Evolutionary conservation across 2,888 invertebrate genomes (phyloP).

Genomic region (Tachina fera): DNA sequence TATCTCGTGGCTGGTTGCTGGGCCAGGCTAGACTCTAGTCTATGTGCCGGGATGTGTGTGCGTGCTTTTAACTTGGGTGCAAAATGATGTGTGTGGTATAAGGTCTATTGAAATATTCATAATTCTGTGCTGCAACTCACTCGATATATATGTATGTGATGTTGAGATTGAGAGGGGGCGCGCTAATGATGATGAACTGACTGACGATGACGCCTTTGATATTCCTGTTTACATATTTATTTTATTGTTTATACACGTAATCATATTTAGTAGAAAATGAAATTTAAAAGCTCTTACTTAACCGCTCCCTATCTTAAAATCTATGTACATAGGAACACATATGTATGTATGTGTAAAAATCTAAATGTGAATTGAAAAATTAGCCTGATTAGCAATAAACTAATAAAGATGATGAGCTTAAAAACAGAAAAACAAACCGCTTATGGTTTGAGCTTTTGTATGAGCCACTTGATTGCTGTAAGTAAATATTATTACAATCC

Average conservation of each 20-base stretch:
- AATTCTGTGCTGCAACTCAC: constrained; percentile 19
- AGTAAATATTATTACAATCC: not conserved
- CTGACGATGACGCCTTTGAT: constrained; percentile 35
- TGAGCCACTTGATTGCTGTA: constrained; percentile 1
- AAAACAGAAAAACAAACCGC: not conserved
- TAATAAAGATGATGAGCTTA: constrained; percentile 5
- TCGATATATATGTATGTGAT: constrained; percentile 11
- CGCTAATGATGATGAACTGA: constrained; percentile 28
- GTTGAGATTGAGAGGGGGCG: not conserved
- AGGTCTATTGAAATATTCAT: constrained; percentile 34
- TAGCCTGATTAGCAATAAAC: constrained; percentile 29
- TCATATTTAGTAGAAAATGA: constrained; percentile 27
- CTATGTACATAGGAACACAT: not conserved
- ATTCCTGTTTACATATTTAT: constrained; percentile 29
- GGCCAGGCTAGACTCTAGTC: not conserved
- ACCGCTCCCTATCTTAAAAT: not conserved
- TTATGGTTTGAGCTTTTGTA: constrained; percentile 12
- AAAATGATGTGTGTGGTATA: constrained; percentile 11
- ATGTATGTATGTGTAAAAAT: too few relatives aligned
- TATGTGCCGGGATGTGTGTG: not conserved
- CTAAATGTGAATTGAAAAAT: constrained; percentile 21
- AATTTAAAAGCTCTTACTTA: constrained; percentile 7
- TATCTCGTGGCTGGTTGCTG: not conserved
- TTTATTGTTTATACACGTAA: constrained; percentile 19
- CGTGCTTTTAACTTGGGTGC: constrained; percentile 15